These are phyloP conservation scores for Enteromius anoplus DNA, from an alignment of 2,797 vertebrate species.

Conservation along the genomic window DNA sequence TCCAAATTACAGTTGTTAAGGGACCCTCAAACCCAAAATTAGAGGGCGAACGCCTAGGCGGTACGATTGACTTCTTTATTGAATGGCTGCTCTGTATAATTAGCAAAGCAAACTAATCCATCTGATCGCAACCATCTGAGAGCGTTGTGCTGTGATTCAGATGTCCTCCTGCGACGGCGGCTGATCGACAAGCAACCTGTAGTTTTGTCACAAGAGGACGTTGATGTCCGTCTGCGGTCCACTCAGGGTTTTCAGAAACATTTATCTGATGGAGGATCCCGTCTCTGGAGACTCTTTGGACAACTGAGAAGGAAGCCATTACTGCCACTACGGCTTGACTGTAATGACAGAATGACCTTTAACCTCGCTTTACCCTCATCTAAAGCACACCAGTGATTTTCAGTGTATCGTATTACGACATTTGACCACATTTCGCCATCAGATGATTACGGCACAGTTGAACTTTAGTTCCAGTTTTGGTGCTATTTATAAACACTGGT, in stretches of 20 bases:
- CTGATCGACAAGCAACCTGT: neutral
- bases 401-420: constrained; percentile 18
- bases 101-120: constrained; percentile 57
- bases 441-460: constrained; percentile 17
- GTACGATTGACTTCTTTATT: constrained; percentile 41
- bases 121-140: constrained; percentile 38
- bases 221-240: constrained; percentile 16
- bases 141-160: neutral
- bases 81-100: constrained; percentile 48
- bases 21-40: constrained; percentile 52
- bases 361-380: constrained; percentile 13
- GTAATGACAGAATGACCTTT: constrained; percentile 40
- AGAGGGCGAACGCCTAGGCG: constrained; percentile 38
- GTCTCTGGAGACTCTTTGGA: constrained; percentile 23
- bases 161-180: neutral
- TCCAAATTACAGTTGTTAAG: constrained; percentile 49
- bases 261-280: neutral
- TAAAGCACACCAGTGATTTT: constrained; percentile 8
- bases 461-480: constrained; percentile 12
- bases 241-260: constrained; percentile 21
- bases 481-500: constrained; percentile 19
- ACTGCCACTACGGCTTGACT: neutral
- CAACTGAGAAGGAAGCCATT: constrained; percentile 42
- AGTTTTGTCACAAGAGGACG: neutral
- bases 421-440: constrained; percentile 17